Base-by-base conservation (phyloP, 2,797 vertebrate species). In the Capromys pilorides region DNA sequence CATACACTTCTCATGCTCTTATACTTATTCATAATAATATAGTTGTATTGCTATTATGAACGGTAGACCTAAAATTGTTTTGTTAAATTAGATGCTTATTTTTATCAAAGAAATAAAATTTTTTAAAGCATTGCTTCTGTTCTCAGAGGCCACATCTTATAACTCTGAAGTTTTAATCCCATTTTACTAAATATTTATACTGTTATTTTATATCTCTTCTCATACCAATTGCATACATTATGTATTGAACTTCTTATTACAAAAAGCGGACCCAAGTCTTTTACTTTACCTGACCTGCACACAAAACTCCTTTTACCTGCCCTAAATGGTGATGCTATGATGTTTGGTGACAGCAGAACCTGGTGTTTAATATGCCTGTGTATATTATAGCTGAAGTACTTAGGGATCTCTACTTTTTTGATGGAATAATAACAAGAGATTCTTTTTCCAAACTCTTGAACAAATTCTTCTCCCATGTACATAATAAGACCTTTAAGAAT, bases 51-150 rank as follows among this genome's bases (percentile, higher is more conserved):
- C 67, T 82, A 0, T 77, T 77, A 6, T 77, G 14, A 80, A 7
- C 67, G 41, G 8, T 36, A 31, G 14, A 19, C 67, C 67, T 67
- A 73, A 28, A 28, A n/a, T 51, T 39, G 73, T 88, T 84, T 33
- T 59, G 66, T 95, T 84, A 39, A 92, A 80, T 12, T 79, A 62
- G 54, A 57, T 92, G 64, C 57, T 86, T 80, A 80, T 86, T 75
- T 93, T 86, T 71, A 88, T 92, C 49, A 90, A 49, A 85, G 26
- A 45, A 78, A 64, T 84, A 64, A 28, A 79, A 71, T 61, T 67
- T 49, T 66, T 21, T 28, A 81, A 93, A 67, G 36, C 45, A 89
- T 6, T 57, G 11, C 14, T 64, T n/a, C 19, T 49, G 24, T 73
- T 6, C 54, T 80, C 57, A 89, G 19, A 75, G 33, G 2, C 36